phyloP scores from a whole-genome alignment of 2,113 vertebrate genomes.

The Tor tambroides region DNA sequence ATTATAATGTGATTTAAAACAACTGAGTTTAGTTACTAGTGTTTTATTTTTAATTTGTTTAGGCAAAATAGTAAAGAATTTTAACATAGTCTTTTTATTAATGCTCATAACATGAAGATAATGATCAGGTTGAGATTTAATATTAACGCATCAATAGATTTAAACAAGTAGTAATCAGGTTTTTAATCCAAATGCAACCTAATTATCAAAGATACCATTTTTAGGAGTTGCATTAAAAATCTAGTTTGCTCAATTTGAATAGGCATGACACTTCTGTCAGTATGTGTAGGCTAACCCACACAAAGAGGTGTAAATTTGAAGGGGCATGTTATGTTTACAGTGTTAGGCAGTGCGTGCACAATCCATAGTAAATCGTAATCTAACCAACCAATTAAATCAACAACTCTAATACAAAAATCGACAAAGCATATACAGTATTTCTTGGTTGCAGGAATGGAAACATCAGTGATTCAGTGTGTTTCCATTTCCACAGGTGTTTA shows the following conservation, averaged over 20 bases:
- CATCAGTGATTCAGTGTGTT: not conserved
- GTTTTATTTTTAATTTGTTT: not conserved
- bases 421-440: not conserved
- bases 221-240: not conserved
- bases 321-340: not conserved
- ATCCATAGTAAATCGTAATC: not conserved
- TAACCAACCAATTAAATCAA: too few relatives aligned
- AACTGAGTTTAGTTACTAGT: not conserved
- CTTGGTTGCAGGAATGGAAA: not conserved
- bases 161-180: not conserved
- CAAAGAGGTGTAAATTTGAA: not conserved
- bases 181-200: not conserved
- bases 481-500: constrained; percentile 15
- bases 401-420: not conserved
- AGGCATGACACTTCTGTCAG: not conserved
- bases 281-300: not conserved
- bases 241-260: not conserved
- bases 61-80: not conserved
- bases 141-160: not conserved
- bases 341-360: not conserved
- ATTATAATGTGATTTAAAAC: not conserved
- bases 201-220: not conserved
- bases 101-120: not conserved
- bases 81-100: too few relatives aligned
- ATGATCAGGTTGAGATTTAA: not conserved